Conservation (phyloP, 2,888 invertebrate species). For the Sthenelais limicola region DNA sequence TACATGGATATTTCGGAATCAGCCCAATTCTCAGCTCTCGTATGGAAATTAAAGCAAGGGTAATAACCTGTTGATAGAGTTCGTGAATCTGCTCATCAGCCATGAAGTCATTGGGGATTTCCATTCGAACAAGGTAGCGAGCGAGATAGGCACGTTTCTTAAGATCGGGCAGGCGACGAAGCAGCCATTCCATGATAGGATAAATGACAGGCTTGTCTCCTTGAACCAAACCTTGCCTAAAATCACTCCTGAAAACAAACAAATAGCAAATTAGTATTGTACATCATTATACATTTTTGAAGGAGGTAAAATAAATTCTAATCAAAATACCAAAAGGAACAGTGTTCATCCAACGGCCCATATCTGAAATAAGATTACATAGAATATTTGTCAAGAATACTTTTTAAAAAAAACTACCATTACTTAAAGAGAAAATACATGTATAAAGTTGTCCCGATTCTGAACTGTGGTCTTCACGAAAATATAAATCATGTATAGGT, state of each 20-base stretch:
- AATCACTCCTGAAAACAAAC: conserved; percentile 74
- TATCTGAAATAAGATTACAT: too few relatives aligned
- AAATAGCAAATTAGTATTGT: background rate
- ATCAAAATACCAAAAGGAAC: background rate
- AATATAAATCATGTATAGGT: too few relatives aligned
- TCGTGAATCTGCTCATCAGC: conserved; percentile 83
- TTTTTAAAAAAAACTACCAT: too few relatives aligned
- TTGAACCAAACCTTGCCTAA: conserved; percentile 79
- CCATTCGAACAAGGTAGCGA: conserved; percentile 78
- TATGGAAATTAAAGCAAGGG: background rate
- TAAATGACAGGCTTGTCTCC: conserved; percentile 85
- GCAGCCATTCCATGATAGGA: conserved; percentile 85
- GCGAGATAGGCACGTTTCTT: conserved; percentile 89
- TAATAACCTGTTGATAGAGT: conserved; percentile 77
- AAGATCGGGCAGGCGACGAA: conserved; percentile 82
- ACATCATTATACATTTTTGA: background rate
- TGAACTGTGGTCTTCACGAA: too few relatives aligned
- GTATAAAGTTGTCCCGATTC: too few relatives aligned
- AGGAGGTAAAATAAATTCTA: background rate
- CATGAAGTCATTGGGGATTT: conserved; percentile 83
- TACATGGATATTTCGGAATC: background rate
- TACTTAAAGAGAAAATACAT: too few relatives aligned
- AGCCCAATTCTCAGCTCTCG: background rate
- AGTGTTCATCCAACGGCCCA: too few relatives aligned
- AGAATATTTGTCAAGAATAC: too few relatives aligned